A percentile compares a stretch with the other conserved stretches of the same genome.
Evolutionary conservation across 2,113 vertebrate genomes (phyloP).

Genomic region (Apteryx owenii): DNA sequence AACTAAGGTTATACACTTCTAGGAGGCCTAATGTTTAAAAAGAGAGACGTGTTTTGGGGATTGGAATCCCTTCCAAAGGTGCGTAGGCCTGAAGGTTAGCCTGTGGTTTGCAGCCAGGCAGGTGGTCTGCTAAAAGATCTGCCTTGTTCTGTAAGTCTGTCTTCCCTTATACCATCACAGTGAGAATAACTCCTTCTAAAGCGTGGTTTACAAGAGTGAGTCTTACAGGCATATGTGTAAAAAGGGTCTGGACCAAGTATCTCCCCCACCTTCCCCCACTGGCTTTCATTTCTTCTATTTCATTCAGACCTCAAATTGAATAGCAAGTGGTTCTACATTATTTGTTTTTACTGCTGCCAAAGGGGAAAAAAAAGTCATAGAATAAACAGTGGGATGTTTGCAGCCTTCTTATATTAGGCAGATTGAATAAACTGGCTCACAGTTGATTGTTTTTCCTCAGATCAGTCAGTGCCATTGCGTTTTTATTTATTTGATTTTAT

Average conservation of each 20-base stretch:
- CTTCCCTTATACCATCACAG: neutral
- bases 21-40: too few species aligned
- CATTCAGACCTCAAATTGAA: neutral
- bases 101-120: too few species aligned
- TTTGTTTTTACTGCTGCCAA: constrained; percentile 61
- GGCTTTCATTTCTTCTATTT: neutral
- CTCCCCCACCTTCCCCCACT: neutral
- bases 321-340: neutral
- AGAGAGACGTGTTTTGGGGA: too few species aligned
- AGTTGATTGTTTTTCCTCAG: constrained; percentile 54
- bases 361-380: neutral
- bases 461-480: neutral
- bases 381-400: constrained; percentile 67
- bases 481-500: constrained; percentile 37
- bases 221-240: neutral
- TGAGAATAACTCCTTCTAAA: neutral
- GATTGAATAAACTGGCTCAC: constrained; percentile 58
- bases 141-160: too few species aligned
- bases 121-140: too few species aligned
- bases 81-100: too few species aligned
- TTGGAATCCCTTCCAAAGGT: too few species aligned
- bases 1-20: too few species aligned
- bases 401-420: constrained; percentile 58
- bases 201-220: accelerated
- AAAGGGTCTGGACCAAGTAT: neutral